These are phyloP conservation scores for Psix sp. DNA, from an alignment of 1,140 invertebrate genomes.

Conservation along the genomic window DNA sequence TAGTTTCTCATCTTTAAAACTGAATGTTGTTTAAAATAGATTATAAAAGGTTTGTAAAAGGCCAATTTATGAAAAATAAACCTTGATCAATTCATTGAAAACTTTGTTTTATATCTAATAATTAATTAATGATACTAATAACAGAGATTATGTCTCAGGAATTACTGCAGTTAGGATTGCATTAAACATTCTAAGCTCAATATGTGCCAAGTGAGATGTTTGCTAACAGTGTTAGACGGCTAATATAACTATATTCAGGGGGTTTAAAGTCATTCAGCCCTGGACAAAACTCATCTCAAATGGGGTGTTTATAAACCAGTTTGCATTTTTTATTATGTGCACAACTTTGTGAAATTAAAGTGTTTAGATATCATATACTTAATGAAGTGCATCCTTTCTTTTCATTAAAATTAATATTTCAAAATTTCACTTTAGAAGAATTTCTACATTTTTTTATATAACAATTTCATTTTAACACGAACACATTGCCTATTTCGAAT, in stretches of 20 bases:
- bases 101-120: neutral
- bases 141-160: constrained; percentile 19
- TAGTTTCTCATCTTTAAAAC: no score
- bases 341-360: no score
- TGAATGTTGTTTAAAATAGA: no score
- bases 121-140: constrained; percentile 23
- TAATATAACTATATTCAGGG: constrained; percentile 43
- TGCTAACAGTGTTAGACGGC: constrained; percentile 41
- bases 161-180: constrained; percentile 19
- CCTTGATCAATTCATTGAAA: neutral
- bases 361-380: no score
- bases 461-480: no score
- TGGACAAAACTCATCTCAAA: constrained; percentile 26
- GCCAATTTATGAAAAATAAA: neutral
- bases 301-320: no score
- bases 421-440: no score
- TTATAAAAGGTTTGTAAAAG: neutral
- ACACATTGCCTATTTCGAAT: no score
- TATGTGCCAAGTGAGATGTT: constrained; percentile 49
- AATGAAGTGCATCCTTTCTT: no score
- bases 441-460: no score
- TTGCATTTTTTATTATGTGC: no score
- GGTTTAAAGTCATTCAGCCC: constrained; percentile 31
- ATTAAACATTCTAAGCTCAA: constrained; percentile 45
- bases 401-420: no score